A percentile compares a stretch with the other conserved stretches of the same genome.
Conservation (phyloP, 2,797 vertebrate species). For the Adrianichthys oophorus region DNA sequence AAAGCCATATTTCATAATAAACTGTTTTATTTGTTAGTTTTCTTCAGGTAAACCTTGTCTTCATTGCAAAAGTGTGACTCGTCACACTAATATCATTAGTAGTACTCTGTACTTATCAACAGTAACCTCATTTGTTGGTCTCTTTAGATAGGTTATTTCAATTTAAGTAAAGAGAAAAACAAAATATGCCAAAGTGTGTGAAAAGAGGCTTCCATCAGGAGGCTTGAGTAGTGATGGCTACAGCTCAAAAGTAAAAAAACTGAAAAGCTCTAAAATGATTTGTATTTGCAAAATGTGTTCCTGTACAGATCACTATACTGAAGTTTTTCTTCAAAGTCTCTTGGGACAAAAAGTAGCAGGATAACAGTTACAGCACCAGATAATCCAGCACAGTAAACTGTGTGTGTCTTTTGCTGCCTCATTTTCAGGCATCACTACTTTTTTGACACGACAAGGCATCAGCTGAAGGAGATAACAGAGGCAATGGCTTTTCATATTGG, state of each 20-base stretch:
- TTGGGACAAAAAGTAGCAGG: too few relatives aligned
- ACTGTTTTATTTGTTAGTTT: too few relatives aligned
- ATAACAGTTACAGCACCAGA: too few relatives aligned
- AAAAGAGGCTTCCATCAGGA: slow-evolving; percentile 1
- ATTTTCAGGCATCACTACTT: background rate
- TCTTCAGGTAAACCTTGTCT: too few relatives aligned
- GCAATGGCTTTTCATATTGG: background rate
- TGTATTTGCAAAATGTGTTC: background rate
- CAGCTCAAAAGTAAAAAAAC: slow-evolving; percentile 2
- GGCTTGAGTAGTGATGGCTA: background rate
- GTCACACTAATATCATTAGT: too few relatives aligned
- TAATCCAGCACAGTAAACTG: too few relatives aligned
- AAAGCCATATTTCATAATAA: too few relatives aligned
- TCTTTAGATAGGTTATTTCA: background rate
- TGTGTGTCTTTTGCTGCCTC: background rate
- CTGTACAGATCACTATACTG: background rate
- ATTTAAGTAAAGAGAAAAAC: too few relatives aligned
- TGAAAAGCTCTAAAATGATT: background rate
- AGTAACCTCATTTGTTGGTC: too few relatives aligned
- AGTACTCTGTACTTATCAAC: too few relatives aligned
- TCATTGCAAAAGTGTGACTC: too few relatives aligned
- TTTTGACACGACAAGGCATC: background rate
- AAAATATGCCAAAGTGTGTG: background rate
- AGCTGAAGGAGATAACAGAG: background rate
- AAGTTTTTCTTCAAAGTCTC: background rate